These are phyloP conservation scores for Oreohelix idahoensis DNA, from an alignment of 1,140 invertebrate genomes.

Conservation along the genomic window DNA sequence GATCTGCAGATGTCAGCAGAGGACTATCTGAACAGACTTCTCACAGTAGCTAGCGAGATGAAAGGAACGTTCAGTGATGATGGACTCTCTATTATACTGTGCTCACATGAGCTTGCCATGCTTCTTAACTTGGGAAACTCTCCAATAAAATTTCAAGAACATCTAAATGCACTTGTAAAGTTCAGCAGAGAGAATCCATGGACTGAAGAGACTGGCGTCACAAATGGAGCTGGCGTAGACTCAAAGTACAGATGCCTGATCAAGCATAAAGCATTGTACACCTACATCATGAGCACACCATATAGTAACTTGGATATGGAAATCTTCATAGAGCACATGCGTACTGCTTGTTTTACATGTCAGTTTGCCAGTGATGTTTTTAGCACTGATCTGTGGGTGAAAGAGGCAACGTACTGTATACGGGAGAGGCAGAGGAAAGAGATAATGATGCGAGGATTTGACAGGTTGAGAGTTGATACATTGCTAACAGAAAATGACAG, in stretches of 20 bases:
- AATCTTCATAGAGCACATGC: background rate
- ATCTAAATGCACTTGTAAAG: background rate
- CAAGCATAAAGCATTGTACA: background rate
- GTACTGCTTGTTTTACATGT: background rate
- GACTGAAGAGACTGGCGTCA: background rate
- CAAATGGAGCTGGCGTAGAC: background rate
- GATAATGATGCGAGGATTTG: background rate
- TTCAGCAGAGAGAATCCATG: background rate
- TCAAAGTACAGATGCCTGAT: background rate
- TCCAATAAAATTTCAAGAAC: background rate
- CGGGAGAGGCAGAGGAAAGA: background rate
- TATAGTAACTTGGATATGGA: background rate
- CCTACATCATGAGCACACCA: background rate
- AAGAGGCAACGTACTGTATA: background rate
- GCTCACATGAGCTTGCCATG: background rate
- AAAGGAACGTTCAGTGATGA: slow-evolving; percentile 22
- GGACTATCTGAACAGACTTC: background rate
- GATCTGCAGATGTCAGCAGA: background rate
- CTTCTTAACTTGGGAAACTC: slow-evolving; percentile 15
- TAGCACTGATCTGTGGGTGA: background rate
- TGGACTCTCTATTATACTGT: background rate
- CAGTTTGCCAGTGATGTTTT: background rate
- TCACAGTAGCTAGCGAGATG: background rate
- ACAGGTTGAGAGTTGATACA: background rate
- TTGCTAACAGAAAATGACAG: background rate